Evolutionary conservation across 1,140 invertebrate species (phyloP), one percentile per base, ranked within the genome.

Genomic region (Trachymyrmex septentrionalis): DNA sequence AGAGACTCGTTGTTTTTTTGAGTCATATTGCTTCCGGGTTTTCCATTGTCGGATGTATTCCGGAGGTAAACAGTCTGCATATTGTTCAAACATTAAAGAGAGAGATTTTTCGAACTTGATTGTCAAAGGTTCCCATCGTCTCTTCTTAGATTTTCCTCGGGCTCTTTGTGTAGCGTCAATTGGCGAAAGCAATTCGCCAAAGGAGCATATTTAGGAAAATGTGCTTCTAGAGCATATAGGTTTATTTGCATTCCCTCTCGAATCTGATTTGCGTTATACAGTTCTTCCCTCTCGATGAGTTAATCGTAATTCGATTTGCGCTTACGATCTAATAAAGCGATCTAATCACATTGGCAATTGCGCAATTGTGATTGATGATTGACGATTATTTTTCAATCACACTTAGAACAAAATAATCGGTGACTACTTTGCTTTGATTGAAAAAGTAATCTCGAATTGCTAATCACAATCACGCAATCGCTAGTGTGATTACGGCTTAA

Each of bases 31-130:
- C 53, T 82, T 30, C 44, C 55, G 34, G 34, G 63, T 71, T 72
- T 63, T 86, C 69, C 48, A 81, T 86, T 86, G 76, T 88, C 63
- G 38, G 85, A 86, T 81, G 64, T 80, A 78, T 80, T 86, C 84
- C 34, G 21, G 14, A 64, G 75, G 59, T 88, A 86, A 88, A 80
- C 59, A 88, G 55, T 59, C 85, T 66, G 87, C 87, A 86, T 73
- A 88, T 88, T 86, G 87, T 88, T 88, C 85, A 67, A 55, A 84
- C 57, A 81, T 86, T 88, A 86, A 78, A 86, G 21, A 71, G 55
- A 78, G 66, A 21, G 59, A 75, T 77, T 80, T 87, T 67, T 24
- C 71, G 53, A 24, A 21, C 69, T 34, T 55, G 69, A 78, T 66
- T 85, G 73, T 73, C 61, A 85, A 78, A 66, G 82, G 30, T 85